These are phyloP conservation scores for Euplagia quadripunctaria DNA, from an alignment of 2,888 invertebrate species.

Conservation along the genomic window DNA sequence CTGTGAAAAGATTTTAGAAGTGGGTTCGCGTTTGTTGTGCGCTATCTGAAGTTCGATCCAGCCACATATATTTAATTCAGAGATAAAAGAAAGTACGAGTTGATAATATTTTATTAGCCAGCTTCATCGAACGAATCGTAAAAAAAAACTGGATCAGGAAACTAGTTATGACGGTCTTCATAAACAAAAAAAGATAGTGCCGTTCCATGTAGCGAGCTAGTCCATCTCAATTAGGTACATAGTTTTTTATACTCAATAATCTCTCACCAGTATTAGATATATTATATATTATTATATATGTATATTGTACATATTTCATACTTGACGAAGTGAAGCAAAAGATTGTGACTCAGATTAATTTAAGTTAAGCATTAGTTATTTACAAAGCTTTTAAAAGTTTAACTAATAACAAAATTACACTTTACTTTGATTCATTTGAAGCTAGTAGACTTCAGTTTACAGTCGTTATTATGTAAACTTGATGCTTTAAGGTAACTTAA, in stretches of 20 bases:
- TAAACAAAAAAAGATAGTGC: conserved; percentile 14
- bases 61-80: conserved; percentile 1
- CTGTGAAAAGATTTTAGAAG: not conserved
- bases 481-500: conserved; percentile 20
- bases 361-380: conserved; percentile 19
- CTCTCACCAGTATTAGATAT: not conserved
- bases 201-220: conserved; percentile 4
- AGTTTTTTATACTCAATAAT: conserved; percentile 6
- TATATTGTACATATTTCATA: not conserved
- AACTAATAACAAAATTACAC: conserved; percentile 27
- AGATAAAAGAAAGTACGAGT: conserved; percentile 16
- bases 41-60: not conserved
- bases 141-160: conserved; percentile 12
- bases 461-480: conserved; percentile 21
- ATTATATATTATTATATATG: not conserved
- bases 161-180: conserved; percentile 18
- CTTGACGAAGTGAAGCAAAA: not conserved
- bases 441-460: conserved; percentile 23
- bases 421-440: conserved; percentile 27
- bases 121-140: conserved; percentile 10
- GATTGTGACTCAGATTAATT: conserved; percentile 8
- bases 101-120: not conserved
- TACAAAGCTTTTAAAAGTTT: conserved; percentile 23
- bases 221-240: conserved; percentile 1
- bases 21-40: not conserved